Base-by-base conservation (phyloP, 2,113 vertebrate species). In the Saccopteryx leptura region DNA sequence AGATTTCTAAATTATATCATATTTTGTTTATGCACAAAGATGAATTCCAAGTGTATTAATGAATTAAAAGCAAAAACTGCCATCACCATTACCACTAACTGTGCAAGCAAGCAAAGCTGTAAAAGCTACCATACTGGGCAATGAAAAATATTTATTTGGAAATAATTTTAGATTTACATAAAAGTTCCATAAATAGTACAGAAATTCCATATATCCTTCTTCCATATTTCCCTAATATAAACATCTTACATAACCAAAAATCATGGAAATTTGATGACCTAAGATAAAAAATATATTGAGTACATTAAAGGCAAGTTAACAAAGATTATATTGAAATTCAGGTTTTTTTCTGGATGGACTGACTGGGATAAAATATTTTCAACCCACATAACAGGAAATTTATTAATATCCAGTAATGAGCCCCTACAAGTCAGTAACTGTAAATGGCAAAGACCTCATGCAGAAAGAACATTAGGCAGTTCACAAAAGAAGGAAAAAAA, bases 311-410 rank as follows among this genome's bases (percentile, higher is more conserved):
- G n/a, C 31, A 80, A 93, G 63, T 84, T 95, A 93, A 61, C 4
- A 80, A 93, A 75, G 56, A 19, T 88, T 80, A 50, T 80, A 48
- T 48, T 88, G 24, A 92, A 84, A 74, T 88, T 79, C 58, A 87
- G 48, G 28, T 24, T 90, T 75, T 74, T 17, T 48, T 80, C 10
- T 94, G 50, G 71, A 56, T n/a, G 24, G 82, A 65, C n/a, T 65
- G 8, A 83, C 8, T 19, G 50, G n/a, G n/a, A 86, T 65, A 88
- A 79, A 60, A 48, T 74, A 80, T 66, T 93, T 90, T 91, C 26
- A 85, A 68, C 14, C 85, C 46, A 76, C 0, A 3, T 56, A 93
- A 60, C 5, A 52, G 28, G 31, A 76, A 85, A 58, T 54, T 7
- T 80, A 81, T 93, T 80, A 81, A 52, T 69, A 71, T 88, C 14